phyloP scores from a whole-genome alignment of 2,888 invertebrate species.

The Noctua janthe region DNA sequence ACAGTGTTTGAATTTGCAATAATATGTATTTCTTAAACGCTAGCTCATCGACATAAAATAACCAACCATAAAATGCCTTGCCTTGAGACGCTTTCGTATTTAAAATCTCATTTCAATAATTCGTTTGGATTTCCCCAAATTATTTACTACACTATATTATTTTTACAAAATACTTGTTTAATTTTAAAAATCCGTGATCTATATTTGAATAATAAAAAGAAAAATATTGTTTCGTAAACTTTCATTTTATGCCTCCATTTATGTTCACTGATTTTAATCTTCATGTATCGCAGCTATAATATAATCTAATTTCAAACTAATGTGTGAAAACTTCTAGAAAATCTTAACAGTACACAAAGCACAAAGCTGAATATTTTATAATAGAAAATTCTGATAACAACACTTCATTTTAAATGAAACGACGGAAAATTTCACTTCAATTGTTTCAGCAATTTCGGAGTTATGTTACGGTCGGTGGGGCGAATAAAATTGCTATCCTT shows the following conservation, averaged over 20 bases:
- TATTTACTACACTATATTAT: background rate
- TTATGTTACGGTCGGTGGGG: constrained; percentile 49
- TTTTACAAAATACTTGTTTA: background rate
- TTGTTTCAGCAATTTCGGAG: constrained; percentile 49
- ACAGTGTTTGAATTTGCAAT: no score
- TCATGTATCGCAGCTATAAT: background rate
- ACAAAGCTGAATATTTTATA: background rate
- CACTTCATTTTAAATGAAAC: constrained; percentile 26
- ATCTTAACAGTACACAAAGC: background rate
- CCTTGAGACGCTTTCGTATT: background rate
- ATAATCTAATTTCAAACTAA: background rate
- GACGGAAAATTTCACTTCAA: constrained; percentile 42
- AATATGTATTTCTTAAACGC: background rate
- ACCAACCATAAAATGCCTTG: no score
- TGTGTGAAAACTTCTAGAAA: background rate
- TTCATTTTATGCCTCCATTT: background rate
- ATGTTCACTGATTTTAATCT: background rate
- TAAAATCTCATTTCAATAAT: background rate
- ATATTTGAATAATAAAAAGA: background rate
- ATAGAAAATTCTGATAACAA: constrained; percentile 9
- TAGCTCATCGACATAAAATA: background rate
- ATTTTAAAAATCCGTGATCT: background rate
- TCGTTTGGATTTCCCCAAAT: background rate
- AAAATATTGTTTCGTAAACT: background rate
- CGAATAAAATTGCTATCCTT: constrained; percentile 54